Percentiles rank a stretch among this genome's conserved stretches.
Evolutionary conservation across 2,113 vertebrate species (phyloP).

Genomic region (Grammatotria lemairii): DNA sequence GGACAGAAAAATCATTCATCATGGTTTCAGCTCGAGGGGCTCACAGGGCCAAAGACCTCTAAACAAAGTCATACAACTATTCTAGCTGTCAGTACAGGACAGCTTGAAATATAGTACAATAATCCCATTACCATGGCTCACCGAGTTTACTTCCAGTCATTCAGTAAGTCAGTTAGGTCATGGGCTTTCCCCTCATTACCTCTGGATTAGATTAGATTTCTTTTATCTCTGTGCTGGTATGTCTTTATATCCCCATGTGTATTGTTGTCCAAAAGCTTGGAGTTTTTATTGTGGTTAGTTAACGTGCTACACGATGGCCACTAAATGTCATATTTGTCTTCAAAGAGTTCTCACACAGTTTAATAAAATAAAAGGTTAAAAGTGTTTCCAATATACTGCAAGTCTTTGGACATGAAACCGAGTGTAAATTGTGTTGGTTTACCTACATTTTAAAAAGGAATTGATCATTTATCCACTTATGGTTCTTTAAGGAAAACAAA

Average conservation of each 20-base stretch:
- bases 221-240: constrained; percentile 4
- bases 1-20: constrained; percentile 1
- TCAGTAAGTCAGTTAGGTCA: background rate
- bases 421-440: background rate
- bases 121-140: constrained; percentile 33
- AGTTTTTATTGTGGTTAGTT: background rate
- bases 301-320: background rate
- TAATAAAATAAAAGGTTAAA: background rate
- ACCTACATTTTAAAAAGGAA: background rate
- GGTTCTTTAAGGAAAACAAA: background rate
- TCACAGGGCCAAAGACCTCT: background rate
- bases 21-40: background rate
- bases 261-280: background rate
- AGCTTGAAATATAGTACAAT: constrained; percentile 32
- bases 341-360: background rate
- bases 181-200: constrained; percentile 32
- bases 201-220: constrained; percentile 15
- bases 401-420: background rate
- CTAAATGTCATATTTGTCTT: background rate
- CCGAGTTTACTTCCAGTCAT: constrained; percentile 14
- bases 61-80: constrained; percentile 10
- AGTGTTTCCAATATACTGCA: background rate
- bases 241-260: background rate
- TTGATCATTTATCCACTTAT: background rate
- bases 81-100: constrained; percentile 3